Conservation (phyloP, 2,888 invertebrate genomes). For the Pseudeuparius sepicola region DNA sequence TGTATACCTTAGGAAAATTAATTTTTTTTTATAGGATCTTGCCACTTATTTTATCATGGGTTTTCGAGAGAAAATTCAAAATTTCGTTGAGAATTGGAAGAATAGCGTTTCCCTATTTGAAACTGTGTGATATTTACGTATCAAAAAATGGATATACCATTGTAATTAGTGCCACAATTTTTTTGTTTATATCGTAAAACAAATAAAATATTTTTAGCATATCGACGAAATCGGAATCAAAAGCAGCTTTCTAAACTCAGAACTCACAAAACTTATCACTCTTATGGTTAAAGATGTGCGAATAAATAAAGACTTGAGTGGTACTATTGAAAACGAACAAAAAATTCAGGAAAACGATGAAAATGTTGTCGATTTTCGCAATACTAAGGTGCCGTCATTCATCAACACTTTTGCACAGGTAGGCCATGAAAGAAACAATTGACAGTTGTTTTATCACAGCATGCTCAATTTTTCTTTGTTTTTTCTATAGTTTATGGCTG, state of each 20-base stretch:
- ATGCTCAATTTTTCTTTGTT: constrained; percentile 9
- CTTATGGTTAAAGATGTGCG: constrained; percentile 73
- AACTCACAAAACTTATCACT: constrained; percentile 74
- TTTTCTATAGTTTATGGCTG: constrained; percentile 65
- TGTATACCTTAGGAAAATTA: constrained; percentile 6
- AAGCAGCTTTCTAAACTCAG: constrained; percentile 81
- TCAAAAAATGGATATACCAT: constrained; percentile 56
- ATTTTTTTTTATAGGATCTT: constrained; percentile 51
- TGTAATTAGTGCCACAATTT: constrained; percentile 25
- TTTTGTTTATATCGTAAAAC: neutral
- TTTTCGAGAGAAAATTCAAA: constrained; percentile 68
- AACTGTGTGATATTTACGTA: constrained; percentile 69
- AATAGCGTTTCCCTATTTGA: constrained; percentile 70
- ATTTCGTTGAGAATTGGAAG: constrained; percentile 71
- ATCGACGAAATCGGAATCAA: constrained; percentile 76
- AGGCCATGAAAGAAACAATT: constrained; percentile 25
- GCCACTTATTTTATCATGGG: constrained; percentile 68
- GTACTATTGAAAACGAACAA: constrained; percentile 32
- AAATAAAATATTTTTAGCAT: constrained; percentile 48
- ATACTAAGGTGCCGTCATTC: constrained; percentile 67
- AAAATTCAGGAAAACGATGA: constrained; percentile 35
- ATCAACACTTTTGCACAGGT: constrained; percentile 78
- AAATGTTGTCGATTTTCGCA: constrained; percentile 51
- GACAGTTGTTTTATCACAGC: neutral
- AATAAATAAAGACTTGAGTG: constrained; percentile 62